Percentiles rank a stretch among this genome's conserved stretches.
These are phyloP conservation scores for Cydia splendana DNA, from an alignment of 1,140 invertebrate species.

Conservation along the genomic window DNA sequence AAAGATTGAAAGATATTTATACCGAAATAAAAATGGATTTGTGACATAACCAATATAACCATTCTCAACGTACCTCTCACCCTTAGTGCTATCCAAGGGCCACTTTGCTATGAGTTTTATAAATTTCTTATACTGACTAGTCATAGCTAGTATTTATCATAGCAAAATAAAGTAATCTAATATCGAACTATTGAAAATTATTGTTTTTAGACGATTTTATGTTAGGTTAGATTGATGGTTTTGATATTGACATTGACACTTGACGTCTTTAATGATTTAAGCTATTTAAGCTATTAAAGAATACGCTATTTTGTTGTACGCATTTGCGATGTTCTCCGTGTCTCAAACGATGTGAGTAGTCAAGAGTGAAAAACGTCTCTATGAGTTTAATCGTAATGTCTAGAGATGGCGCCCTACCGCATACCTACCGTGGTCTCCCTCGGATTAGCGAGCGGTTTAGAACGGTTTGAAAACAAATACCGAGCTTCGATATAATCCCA, in stretches of 20 bases:
- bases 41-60: conserved; percentile 22
- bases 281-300: neutral
- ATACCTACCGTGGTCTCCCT: neutral
- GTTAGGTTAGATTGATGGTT: neutral
- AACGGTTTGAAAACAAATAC: neutral
- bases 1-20: conserved; percentile 54
- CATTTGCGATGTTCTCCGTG: neutral
- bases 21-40: neutral
- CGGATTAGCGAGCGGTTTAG: conserved; percentile 13
- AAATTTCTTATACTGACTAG: conserved; percentile 86
- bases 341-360: neutral
- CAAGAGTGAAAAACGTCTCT: neutral
- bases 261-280: neutral
- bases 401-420: neutral
- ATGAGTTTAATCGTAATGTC: neutral
- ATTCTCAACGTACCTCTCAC: conserved; percentile 82
- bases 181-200: neutral
- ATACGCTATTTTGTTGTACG: neutral
- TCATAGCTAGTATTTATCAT: conserved; percentile 70
- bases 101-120: conserved; percentile 88
- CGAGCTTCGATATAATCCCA: conserved; percentile 23
- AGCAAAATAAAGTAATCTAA: neutral
- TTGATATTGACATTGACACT: conserved; percentile 13
- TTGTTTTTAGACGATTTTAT: neutral
- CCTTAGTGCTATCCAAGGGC: conserved; percentile 87